A percentile compares a stretch with the other conserved stretches of the same genome.
Evolutionary conservation across 2,113 vertebrate genomes (phyloP).

Genomic region (Oreocharis arfaki): DNA sequence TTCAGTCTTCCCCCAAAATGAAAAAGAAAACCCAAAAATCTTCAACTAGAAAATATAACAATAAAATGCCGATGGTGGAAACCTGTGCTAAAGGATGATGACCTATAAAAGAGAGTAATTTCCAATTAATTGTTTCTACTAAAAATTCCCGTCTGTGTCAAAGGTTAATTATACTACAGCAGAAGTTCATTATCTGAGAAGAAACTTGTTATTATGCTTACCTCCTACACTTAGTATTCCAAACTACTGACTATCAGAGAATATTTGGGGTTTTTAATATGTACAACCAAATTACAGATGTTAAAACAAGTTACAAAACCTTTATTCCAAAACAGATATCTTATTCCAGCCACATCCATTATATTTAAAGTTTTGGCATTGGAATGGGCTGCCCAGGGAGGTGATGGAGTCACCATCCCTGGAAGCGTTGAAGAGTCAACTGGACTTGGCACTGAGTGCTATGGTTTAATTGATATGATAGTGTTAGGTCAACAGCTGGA

Average conservation of each 20-base stretch:
- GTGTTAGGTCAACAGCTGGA: background rate
- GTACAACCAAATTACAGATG: background rate
- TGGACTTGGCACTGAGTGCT: background rate
- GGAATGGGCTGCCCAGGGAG: background rate
- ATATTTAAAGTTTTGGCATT: background rate
- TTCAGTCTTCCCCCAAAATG: background rate
- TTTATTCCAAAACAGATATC: background rate
- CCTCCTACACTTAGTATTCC: background rate
- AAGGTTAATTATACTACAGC: background rate
- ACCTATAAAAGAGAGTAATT: background rate
- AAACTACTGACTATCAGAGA: background rate
- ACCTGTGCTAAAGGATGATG: background rate
- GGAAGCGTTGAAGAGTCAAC: background rate
- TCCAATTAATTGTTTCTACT: background rate
- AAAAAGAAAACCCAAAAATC: accelerated
- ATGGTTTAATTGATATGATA: background rate
- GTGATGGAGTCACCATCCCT: background rate
- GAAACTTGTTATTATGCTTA: background rate
- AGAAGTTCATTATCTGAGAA: background rate
- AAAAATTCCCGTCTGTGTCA: background rate
- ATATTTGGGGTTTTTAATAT: background rate
- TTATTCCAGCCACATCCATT: background rate
- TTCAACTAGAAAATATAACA: background rate
- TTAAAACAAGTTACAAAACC: background rate
- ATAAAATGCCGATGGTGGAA: background rate